Percentiles rank a stretch among this genome's conserved stretches.
phyloP scores from a whole-genome alignment of 2,888 invertebrate genomes.

The Electrophaes corylata region DNA sequence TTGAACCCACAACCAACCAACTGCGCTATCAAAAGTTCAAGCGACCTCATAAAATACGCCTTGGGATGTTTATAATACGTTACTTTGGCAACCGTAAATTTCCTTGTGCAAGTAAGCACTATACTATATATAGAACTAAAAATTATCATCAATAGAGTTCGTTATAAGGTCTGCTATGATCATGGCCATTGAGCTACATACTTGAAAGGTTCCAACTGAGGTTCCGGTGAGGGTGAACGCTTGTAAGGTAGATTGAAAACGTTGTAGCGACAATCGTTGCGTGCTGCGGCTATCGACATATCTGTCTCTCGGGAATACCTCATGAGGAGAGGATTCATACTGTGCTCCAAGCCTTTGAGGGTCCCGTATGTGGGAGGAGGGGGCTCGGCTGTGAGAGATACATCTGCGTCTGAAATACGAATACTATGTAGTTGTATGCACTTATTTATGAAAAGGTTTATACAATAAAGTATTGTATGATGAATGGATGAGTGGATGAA shows the following conservation, averaged over 20 bases:
- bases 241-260: constrained; percentile 87
- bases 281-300: constrained; percentile 90
- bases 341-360: constrained; percentile 94
- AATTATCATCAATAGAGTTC: too few species aligned
- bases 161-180: too few species aligned
- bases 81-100: too few species aligned
- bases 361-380: constrained; percentile 91
- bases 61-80: too few species aligned
- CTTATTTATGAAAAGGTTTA: too few species aligned
- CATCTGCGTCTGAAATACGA: constrained; percentile 64
- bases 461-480: too few species aligned
- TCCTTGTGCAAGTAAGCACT: too few species aligned
- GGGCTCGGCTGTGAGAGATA: constrained; percentile 84
- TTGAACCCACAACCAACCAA: too few species aligned
- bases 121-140: too few species aligned
- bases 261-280: constrained; percentile 91
- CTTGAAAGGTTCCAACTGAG: constrained; percentile 89
- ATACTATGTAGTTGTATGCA: background rate
- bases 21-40: too few species aligned
- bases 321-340: constrained; percentile 95
- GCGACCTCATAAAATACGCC: too few species aligned
- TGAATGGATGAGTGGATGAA: too few species aligned
- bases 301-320: constrained; percentile 96
- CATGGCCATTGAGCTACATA: constrained; percentile 48
- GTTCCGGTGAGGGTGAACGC: constrained; percentile 71